Conservation (phyloP, 2,113 vertebrate genomes). For the Montifringilla adamsi region DNA sequence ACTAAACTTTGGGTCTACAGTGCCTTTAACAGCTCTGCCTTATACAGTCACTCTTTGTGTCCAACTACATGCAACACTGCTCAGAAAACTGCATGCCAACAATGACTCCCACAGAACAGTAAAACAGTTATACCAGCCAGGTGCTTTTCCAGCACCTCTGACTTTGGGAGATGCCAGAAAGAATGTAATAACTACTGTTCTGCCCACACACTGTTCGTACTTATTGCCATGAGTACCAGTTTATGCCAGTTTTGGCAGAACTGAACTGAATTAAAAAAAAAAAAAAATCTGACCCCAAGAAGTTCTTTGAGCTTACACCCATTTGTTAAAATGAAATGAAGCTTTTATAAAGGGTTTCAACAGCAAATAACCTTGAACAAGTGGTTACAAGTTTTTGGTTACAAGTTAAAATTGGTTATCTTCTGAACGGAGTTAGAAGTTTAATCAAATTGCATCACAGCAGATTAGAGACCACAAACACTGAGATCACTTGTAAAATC, state of each 20-base stretch:
- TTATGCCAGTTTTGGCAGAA: background rate
- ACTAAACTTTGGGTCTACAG: background rate
- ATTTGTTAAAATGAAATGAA: background rate
- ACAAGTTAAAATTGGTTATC: background rate
- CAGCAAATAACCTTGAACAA: background rate
- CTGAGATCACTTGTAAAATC: background rate
- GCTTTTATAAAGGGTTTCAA: background rate
- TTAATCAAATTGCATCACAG: background rate
- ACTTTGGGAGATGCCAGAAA: background rate
- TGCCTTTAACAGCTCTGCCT: background rate
- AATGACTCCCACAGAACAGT: background rate
- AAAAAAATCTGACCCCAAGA: background rate
- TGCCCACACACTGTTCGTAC: background rate
- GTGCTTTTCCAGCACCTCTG: background rate
- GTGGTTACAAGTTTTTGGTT: background rate
- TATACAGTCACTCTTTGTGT: background rate
- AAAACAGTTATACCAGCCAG: background rate
- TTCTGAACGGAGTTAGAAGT: background rate
- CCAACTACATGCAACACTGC: background rate
- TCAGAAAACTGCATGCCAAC: background rate
- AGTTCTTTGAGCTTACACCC: background rate
- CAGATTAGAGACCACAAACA: background rate
- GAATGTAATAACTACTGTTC: background rate
- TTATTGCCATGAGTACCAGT: background rate
- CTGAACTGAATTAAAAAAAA: background rate